phyloP scores from a whole-genome alignment of 2,113 vertebrate genomes.

The Paraplagusia blochii region DNA sequence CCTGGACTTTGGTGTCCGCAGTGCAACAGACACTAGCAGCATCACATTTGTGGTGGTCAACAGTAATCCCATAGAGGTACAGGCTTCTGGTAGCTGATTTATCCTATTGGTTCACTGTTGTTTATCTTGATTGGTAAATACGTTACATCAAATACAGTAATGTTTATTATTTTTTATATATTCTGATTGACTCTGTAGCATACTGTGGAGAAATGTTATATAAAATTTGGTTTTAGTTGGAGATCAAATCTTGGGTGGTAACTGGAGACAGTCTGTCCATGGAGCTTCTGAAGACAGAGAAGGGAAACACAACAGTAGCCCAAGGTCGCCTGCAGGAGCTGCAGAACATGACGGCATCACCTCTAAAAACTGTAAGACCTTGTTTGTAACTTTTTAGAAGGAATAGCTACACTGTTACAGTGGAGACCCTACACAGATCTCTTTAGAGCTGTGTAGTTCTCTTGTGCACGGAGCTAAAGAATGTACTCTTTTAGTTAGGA shows the following conservation, averaged over 20 bases:
- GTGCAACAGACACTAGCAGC: conserved; percentile 88
- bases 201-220: too few species aligned
- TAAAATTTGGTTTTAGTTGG: conserved; percentile 75
- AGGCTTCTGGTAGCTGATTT: background rate
- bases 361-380: conserved; percentile 83
- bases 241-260: conserved; percentile 93
- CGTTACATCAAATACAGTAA: too few species aligned
- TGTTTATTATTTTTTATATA: too few species aligned
- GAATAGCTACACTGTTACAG: too few species aligned
- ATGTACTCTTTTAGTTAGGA: too few species aligned
- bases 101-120: too few species aligned
- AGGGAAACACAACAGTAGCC: conserved; percentile 85
- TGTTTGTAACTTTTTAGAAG: too few species aligned
- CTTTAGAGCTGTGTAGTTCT: too few species aligned
- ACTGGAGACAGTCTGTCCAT: conserved; percentile 92
- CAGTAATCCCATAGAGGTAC: conserved; percentile 97
- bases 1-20: conserved; percentile 93
- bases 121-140: too few species aligned
- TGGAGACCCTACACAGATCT: too few species aligned
- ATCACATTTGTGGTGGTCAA: conserved; percentile 92
- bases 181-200: too few species aligned
- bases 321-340: conserved; percentile 81
- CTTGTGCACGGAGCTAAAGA: too few species aligned
- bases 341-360: conserved; percentile 80
- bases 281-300: conserved; percentile 89